A percentile compares a stretch with the other conserved stretches of the same genome.
Conservation (phyloP, 2,888 invertebrate species). For the Drosophila borborema region DNA sequence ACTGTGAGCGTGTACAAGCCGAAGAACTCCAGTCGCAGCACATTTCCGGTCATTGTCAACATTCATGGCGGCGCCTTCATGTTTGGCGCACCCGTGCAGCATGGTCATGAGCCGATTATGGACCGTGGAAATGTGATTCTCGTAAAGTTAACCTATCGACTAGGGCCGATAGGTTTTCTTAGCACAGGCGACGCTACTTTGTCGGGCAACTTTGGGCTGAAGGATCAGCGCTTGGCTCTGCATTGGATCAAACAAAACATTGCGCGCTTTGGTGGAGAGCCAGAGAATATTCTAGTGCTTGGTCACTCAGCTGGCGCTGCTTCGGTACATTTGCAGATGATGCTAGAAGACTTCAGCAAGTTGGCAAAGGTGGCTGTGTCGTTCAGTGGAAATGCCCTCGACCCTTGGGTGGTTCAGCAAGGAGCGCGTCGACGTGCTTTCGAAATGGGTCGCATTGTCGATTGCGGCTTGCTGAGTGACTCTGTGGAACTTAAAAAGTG, state of each 20-base stretch:
- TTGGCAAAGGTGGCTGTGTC: slow-evolving; percentile 83
- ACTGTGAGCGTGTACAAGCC: slow-evolving; percentile 89
- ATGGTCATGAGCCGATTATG: slow-evolving; percentile 87
- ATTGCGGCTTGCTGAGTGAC: slow-evolving; percentile 87
- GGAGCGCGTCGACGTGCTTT: slow-evolving; percentile 87
- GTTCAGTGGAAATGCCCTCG: slow-evolving; percentile 89
- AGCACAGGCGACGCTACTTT: slow-evolving; percentile 90
- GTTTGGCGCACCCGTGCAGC: slow-evolving; percentile 86
- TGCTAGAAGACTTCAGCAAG: slow-evolving; percentile 86
- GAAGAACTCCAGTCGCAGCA: slow-evolving; percentile 32
- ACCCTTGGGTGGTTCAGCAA: slow-evolving; percentile 87
- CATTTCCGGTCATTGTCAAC: slow-evolving; percentile 88
- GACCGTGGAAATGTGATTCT: slow-evolving; percentile 87
- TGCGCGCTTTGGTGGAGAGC: slow-evolving; percentile 84
- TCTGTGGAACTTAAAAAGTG: slow-evolving; percentile 86
- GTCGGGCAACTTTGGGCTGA: slow-evolving; percentile 83
- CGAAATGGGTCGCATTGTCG: slow-evolving; percentile 87
- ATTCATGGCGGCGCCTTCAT: slow-evolving; percentile 91
- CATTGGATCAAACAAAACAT: slow-evolving; percentile 57
- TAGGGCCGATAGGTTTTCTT: slow-evolving; percentile 91
- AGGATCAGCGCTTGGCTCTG: slow-evolving; percentile 61
- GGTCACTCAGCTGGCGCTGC: slow-evolving; percentile 92
- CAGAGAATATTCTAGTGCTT: slow-evolving; percentile 88
- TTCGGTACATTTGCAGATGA: slow-evolving; percentile 90
- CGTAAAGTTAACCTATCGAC: slow-evolving; percentile 89